Evolutionary conservation across 2,113 vertebrate species (phyloP), one percentile per base, ranked within the genome.

Genomic region (Sclerurus mexicanus): DNA sequence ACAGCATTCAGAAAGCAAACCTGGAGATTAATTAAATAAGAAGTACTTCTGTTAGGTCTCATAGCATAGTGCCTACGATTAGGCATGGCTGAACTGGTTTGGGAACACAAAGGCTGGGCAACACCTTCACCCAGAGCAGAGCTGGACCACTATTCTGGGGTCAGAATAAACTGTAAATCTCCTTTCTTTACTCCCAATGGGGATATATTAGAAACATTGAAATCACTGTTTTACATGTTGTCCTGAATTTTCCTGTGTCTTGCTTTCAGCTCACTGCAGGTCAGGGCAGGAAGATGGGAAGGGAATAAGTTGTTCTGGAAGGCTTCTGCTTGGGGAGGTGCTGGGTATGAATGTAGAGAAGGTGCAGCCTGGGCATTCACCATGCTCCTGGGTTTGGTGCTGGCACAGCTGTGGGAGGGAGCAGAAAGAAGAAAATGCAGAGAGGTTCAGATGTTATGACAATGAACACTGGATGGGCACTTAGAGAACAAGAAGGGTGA

Each of bases 11-110:
- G 91, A 93, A 68, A 96, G 92, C 89, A 95, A 97, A 97, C 93
- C 87, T 95, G 90, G 94, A 97, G 94, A 93, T 92, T 97, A 97
- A 97, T 97, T 96, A 97, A 96, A 97, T 93, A 81, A 94, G 96
- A 97, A 96, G 80, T 69, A 88, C 79, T 93, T 96, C 96, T 96
- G 94, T 83, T 89, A 60, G 87, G 86, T 82, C 87, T 95, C 93
- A 30, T 56, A 95, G 79, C 62, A 30, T 24, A 76, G 73, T 0
- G 47, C 66, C 71, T 86, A 25, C 7, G 4, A 94, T 95, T 97
- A 97, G 91, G 80, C 93, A 97, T 91, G 95, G 95, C 79, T 97
- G 96, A 97, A 96, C 74, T 95, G 74, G 59, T 93, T 90, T 87
- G 80, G 93, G 93, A 85, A 95, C 0, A 39, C 59, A 66, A 87